phyloP scores from a whole-genome alignment of 2,888 invertebrate genomes.

The Drosophila paucipuncta region DNA sequence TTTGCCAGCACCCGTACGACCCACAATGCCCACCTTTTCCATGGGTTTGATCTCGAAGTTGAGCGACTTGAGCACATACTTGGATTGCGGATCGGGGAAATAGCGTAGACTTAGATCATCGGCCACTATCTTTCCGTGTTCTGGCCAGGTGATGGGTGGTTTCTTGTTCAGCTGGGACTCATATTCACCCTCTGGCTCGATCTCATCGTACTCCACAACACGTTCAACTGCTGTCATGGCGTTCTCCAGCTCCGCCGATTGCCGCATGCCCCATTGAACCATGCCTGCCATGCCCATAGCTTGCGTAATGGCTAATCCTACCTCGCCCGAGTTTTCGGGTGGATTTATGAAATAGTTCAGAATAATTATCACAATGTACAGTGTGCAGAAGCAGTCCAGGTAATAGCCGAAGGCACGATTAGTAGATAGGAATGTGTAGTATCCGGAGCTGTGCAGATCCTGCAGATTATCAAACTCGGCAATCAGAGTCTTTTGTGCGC shows the following conservation, averaged over 20 bases:
- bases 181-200: slow-evolving; percentile 86
- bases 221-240: slow-evolving; percentile 96
- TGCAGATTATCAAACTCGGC: slow-evolving; percentile 93
- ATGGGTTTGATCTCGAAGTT: slow-evolving; percentile 87
- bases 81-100: slow-evolving; percentile 87
- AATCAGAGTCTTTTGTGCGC: slow-evolving; percentile 92
- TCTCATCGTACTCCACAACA: slow-evolving; percentile 89
- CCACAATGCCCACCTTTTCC: slow-evolving; percentile 90
- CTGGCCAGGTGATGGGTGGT: slow-evolving; percentile 90
- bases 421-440: slow-evolving; percentile 95
- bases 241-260: slow-evolving; percentile 95
- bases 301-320: slow-evolving; percentile 92
- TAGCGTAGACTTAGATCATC: slow-evolving; percentile 90
- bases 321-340: slow-evolving; percentile 89
- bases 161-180: slow-evolving; percentile 88
- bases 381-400: slow-evolving; percentile 94
- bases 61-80: slow-evolving; percentile 91
- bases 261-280: slow-evolving; percentile 94
- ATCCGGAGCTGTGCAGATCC: slow-evolving; percentile 95
- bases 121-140: slow-evolving; percentile 89
- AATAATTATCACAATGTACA: slow-evolving; percentile 94
- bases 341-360: slow-evolving; percentile 92
- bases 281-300: slow-evolving; percentile 90
- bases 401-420: slow-evolving; percentile 97
- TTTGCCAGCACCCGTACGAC: slow-evolving; percentile 91